These are phyloP conservation scores for Atherinosoma microstoma DNA, from an alignment of 2,797 vertebrate genomes.

Conservation along the genomic window DNA sequence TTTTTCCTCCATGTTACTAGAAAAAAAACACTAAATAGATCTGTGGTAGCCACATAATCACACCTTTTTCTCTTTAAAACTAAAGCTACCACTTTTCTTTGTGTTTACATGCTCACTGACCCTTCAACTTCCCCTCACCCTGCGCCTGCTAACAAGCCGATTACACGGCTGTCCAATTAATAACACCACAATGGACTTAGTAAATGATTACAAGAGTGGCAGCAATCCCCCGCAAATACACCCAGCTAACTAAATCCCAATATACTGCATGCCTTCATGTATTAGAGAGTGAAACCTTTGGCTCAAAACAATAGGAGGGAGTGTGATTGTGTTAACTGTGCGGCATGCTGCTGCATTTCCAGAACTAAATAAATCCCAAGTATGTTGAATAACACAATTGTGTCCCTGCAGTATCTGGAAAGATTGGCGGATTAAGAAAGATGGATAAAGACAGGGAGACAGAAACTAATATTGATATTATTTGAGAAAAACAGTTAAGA, in stretches of 20 bases:
- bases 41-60: neutral
- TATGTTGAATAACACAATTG: slow-evolving; percentile 36
- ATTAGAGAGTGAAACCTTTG: neutral
- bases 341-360: slow-evolving; percentile 14
- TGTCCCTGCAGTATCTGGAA: slow-evolving; percentile 18
- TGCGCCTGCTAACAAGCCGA: slow-evolving; percentile 42
- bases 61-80: neutral
- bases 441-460: neutral
- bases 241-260: slow-evolving; percentile 1
- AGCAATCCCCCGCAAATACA: slow-evolving; percentile 30
- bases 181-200: slow-evolving; percentile 35
- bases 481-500: neutral
- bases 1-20: neutral
- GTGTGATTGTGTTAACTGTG: slow-evolving; percentile 3
- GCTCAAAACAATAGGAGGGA: neutral
- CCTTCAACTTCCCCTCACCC: neutral
- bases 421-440: neutral
- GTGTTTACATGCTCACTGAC: neutral
- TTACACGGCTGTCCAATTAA: slow-evolving; percentile 46
- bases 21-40: too few relatives aligned
- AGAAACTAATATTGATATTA: neutral
- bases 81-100: neutral
- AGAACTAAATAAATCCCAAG: slow-evolving; percentile 12
- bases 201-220: slow-evolving; percentile 37
- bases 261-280: neutral